Base-by-base conservation (phyloP, 2,888 invertebrate species). In the Tenthredo mesomela region DNA sequence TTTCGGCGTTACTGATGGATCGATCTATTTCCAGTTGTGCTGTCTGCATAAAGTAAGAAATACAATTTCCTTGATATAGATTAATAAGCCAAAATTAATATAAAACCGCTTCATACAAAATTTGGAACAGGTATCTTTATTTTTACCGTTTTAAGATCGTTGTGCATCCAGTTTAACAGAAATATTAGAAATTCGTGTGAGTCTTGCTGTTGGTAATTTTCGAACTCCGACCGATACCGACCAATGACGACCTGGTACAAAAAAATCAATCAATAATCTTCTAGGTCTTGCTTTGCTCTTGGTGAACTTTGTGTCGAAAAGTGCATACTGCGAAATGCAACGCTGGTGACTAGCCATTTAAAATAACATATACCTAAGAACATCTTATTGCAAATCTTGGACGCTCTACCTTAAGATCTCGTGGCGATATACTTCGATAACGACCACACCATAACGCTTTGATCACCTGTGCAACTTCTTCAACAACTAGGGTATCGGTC, bases 131-230 rank as follows among this genome's bases (percentile, higher is more conserved):
- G 54, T 80, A 47, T 9, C 43, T 50, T 37, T 47, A 90, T 91
- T 21, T 87, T 89, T 85, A 96, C 95, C 90, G 95, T 95, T 91
- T 97, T 97, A 85, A 98, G 94, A 90, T 98, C 98, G 85, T 97
- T 96, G 90, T 98, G 98, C 88, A 98, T 94, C 95, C 97, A 97
- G 93, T 98, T 98, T 94, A 98, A 95, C 50, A 98, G 95, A 90
- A 97, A 97, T 83, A 97, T 97, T 85, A 98, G 95, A 93, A 98
- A 98, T 93, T 98, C 98, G 93, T 98, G 98, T 0, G 98, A 97
- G 92, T 98, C 98, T 93, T 98, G 98, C 90, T 98, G 98, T 87
- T 97, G 97, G 89, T 95, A 95, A 92, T 95, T 96, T 84, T 95
- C 95, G 93, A 97, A 97, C 87, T 96, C 95, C 85, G 96, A 95